Evolutionary conservation across 2,888 invertebrate genomes (phyloP).

Genomic region (Mongoloraphidia duomilia): DNA sequence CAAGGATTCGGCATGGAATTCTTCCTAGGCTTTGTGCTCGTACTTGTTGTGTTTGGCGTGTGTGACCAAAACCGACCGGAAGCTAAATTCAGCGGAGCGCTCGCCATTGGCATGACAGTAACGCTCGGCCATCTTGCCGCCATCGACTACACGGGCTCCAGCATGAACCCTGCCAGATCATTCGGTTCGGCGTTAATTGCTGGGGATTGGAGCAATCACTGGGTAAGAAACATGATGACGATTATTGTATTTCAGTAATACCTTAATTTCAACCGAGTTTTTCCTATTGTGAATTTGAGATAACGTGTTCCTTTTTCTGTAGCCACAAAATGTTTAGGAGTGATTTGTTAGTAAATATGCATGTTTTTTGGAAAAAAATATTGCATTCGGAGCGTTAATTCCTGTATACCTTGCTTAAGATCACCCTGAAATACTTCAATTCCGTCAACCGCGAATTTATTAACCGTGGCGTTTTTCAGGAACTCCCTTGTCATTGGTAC

Average conservation of each 20-base stretch:
- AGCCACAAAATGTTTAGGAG: too few relatives aligned
- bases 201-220: slow-evolving; percentile 61
- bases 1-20: slow-evolving; percentile 86
- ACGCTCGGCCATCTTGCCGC: slow-evolving; percentile 72
- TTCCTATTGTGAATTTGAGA: too few relatives aligned
- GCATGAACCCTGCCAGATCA: slow-evolving; percentile 87
- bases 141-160: slow-evolving; percentile 72
- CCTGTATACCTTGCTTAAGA: too few relatives aligned
- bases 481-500: too few relatives aligned
- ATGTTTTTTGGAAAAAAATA: too few relatives aligned
- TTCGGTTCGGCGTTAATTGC: slow-evolving; percentile 75
- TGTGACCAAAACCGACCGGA: slow-evolving; percentile 68
- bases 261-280: not conserved
- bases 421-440: too few relatives aligned
- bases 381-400: too few relatives aligned
- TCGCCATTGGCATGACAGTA: slow-evolving; percentile 80
- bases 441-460: too few relatives aligned
- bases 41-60: slow-evolving; percentile 80
- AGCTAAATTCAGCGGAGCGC: slow-evolving; percentile 64
- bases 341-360: too few relatives aligned
- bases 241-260: not conserved
- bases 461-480: too few relatives aligned
- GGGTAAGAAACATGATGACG: slow-evolving; percentile 42
- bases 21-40: slow-evolving; percentile 76
- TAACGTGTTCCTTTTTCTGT: too few relatives aligned